phyloP scores from a whole-genome alignment of 1,140 invertebrate genomes.

The Thereuonema tuberculata region DNA sequence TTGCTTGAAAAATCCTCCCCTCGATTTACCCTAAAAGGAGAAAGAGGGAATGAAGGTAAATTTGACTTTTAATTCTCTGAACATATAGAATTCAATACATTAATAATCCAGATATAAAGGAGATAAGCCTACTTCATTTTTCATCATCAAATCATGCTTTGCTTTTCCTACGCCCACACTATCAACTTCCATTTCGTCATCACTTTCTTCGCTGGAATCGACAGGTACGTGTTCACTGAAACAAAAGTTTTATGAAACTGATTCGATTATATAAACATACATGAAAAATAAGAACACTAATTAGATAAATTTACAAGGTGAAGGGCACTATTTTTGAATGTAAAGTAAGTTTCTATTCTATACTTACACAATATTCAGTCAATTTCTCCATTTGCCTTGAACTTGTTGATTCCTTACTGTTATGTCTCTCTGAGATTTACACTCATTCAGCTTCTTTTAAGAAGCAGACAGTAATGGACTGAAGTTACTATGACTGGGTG shows the following conservation, averaged over 20 bases:
- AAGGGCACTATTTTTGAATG: too few relatives aligned
- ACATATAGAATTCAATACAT: too few relatives aligned
- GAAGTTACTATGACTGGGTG: too few relatives aligned
- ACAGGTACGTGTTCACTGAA: conserved; percentile 16
- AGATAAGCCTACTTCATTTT: conserved; percentile 56
- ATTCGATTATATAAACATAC: conserved; percentile 1
- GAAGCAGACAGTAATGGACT: too few relatives aligned
- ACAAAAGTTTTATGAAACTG: conserved; percentile 7
- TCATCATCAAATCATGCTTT: conserved; percentile 74
- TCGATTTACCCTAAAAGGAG: conserved; percentile 30
- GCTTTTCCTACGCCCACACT: conserved; percentile 27
- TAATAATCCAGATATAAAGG: neutral
- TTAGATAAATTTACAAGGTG: conserved; percentile 32
- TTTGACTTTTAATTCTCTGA: neutral
- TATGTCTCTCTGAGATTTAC: too few relatives aligned
- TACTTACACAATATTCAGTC: too few relatives aligned
- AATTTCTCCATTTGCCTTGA: too few relatives aligned
- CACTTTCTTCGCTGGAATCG: conserved; percentile 65
- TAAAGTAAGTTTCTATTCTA: too few relatives aligned
- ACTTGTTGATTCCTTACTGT: too few relatives aligned
- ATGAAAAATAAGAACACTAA: conserved; percentile 23
- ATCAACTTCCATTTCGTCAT: conserved; percentile 66
- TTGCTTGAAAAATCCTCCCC: conserved; percentile 64
- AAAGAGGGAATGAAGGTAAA: neutral
- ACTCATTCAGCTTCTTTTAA: too few relatives aligned